Conservation (phyloP, 23 tunicate genomes). For the Phallusia fumigata region DNA sequence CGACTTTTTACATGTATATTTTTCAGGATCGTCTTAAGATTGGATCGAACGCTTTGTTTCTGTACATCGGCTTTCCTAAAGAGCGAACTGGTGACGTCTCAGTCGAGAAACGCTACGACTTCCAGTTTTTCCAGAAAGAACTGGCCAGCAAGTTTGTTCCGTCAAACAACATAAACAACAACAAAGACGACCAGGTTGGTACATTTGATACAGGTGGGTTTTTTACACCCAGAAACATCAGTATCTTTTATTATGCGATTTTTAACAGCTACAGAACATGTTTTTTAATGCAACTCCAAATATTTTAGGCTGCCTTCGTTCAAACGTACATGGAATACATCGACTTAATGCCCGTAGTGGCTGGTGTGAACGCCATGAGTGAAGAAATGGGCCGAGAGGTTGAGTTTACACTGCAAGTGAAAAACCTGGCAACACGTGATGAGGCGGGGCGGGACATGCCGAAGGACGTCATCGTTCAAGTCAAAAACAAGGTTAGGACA, state of each 20-base stretch:
- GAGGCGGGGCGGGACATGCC: slow-evolving; percentile 43
- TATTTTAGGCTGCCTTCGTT: background rate
- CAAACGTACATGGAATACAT: slow-evolving; percentile 57
- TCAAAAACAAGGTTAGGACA: slow-evolving; percentile 39
- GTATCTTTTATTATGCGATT: too few relatives aligned
- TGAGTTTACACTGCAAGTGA: slow-evolving; percentile 35
- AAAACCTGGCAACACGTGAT: slow-evolving; percentile 66
- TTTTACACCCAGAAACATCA: too few relatives aligned
- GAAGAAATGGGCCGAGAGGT: slow-evolving; percentile 45
- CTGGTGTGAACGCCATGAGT: slow-evolving; percentile 65
- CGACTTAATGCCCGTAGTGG: slow-evolving; percentile 49
- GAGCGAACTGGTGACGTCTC: slow-evolving; percentile 35
- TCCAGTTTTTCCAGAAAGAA: slow-evolving; percentile 71
- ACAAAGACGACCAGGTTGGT: background rate
- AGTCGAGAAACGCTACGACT: slow-evolving; percentile 39
- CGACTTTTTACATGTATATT: background rate
- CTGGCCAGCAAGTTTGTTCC: slow-evolving; percentile 21
- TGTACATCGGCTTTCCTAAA: slow-evolving; percentile 61
- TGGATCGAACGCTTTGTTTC: slow-evolving; percentile 70
- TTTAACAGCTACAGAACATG: too few relatives aligned
- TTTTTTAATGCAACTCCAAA: too few relatives aligned
- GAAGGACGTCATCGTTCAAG: slow-evolving; percentile 57
- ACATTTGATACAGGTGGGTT: background rate
- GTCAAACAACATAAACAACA: background rate
- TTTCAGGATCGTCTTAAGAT: slow-evolving; percentile 71